Evolutionary conservation across 2,888 invertebrate species (phyloP), one percentile per base, ranked within the genome.

Genomic region (Cantharis nigra): DNA sequence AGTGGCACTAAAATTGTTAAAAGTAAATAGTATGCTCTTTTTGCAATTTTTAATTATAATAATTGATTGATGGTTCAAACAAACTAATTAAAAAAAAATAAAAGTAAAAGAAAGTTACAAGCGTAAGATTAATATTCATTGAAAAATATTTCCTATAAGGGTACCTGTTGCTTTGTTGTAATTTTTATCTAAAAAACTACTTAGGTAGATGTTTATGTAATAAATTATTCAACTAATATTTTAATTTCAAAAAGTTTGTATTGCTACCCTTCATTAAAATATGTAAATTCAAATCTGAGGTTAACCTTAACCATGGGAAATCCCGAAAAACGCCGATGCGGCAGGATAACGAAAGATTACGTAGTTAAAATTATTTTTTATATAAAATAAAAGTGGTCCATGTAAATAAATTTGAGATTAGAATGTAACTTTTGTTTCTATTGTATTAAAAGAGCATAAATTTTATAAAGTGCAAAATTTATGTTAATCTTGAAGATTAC

Each of bases 401-500:
- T n/a, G 49, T n/a, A 49, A n/a, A 49, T 49, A 49, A n/a, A 49
- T 49, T 49, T 49, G 49, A 49, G n/a, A n/a, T n/a, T n/a, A 67
- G n/a, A 67, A 67, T 67, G 65, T 23, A 67, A 67, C 65, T 23
- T 67, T 67, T 67, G 64, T 64, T 64, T 64, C 23, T 67, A 18
- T 20, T 67, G 26, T 67, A 23, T 23, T 67, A 67, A 67, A 72
- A 78, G 82, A 82, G 80, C 78, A 80, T 81, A 79, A 83, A 83
- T 83, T 81, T 83, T 81, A 81, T 81, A 83, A 83, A 83, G 82
- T 82, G 82, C 73, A 78, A 83, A 84, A 83, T 84, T 78, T 83
- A 84, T 84, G 84, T 81, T 83, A 84, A 84, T 84, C 83, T 81
- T 77, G 77, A 81, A 82, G 83, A 82, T 83, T 83, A 82, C 80